Evolutionary conservation across 2,888 invertebrate species (phyloP).

Genomic region (Mactromeris polynyma): DNA sequence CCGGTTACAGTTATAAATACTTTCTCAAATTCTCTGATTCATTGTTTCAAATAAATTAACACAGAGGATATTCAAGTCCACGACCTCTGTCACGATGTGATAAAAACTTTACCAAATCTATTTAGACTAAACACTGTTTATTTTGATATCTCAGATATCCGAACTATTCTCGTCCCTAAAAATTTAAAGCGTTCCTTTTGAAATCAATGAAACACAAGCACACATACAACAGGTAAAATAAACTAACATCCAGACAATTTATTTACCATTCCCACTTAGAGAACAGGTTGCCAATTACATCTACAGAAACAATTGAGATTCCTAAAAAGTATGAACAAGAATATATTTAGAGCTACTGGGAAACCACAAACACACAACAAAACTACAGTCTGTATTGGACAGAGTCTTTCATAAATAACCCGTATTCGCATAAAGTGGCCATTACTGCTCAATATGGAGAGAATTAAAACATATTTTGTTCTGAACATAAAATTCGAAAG

Average conservation of each 20-base stretch:
- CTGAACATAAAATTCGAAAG: too few species aligned
- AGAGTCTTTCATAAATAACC: too few species aligned
- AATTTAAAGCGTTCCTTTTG: not conserved
- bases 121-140: not conserved
- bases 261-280: not conserved
- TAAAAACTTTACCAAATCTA: not conserved
- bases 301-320: not conserved
- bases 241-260: not conserved
- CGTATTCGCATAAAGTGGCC: too few species aligned
- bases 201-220: constrained; percentile 1
- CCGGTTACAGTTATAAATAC: not conserved
- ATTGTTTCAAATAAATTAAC: constrained; percentile 4
- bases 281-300: constrained; percentile 10
- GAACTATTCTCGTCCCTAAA: not conserved
- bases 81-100: not conserved
- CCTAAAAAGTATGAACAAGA: too few species aligned
- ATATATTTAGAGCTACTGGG: too few species aligned
- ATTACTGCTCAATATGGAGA: too few species aligned
- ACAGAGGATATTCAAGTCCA: not conserved
- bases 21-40: not conserved
- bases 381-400: too few species aligned
- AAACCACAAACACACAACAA: too few species aligned
- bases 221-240: not conserved
- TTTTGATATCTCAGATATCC: too few species aligned
- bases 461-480: too few species aligned